A percentile compares a stretch with the other conserved stretches of the same genome.
These are phyloP conservation scores for Octodonta nipae DNA, from an alignment of 2,888 invertebrate genomes.

Conservation along the genomic window DNA sequence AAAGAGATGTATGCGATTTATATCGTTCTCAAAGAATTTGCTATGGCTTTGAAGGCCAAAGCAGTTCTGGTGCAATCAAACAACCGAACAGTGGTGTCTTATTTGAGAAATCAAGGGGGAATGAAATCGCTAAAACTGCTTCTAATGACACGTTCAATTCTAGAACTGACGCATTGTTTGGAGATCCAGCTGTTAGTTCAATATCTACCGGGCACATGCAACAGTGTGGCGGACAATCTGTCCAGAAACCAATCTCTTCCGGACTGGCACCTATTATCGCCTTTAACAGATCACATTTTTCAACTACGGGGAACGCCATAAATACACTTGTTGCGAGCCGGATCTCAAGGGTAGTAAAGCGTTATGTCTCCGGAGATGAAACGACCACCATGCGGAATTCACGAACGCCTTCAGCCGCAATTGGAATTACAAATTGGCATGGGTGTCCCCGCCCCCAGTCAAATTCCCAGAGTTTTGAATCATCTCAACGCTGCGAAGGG, in stretches of 20 bases:
- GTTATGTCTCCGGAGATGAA: constrained; percentile 10
- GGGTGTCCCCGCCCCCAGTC: constrained; percentile 24
- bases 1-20: constrained; percentile 14
- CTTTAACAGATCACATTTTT: constrained; percentile 10
- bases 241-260: constrained; percentile 9
- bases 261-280: constrained; percentile 13
- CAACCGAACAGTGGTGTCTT: constrained; percentile 14
- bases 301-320: constrained; percentile 13
- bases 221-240: constrained; percentile 15
- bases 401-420: constrained; percentile 14
- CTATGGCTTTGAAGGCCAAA: constrained; percentile 4
- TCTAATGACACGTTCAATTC: constrained; percentile 4
- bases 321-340: constrained; percentile 12
- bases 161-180: constrained; percentile 7
- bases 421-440: constrained; percentile 14
- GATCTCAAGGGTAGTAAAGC: constrained; percentile 10
- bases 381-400: constrained; percentile 9
- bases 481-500: constrained; percentile 18
- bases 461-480: constrained; percentile 18
- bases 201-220: constrained; percentile 13
- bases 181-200: constrained; percentile 8
- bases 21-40: constrained; percentile 3
- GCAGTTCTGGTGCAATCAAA: constrained; percentile 12
- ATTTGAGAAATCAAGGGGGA: constrained; percentile 13
- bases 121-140: constrained; percentile 8